Evolutionary conservation across 1,140 invertebrate genomes (phyloP).

Genomic region (Potamilus streckersoni): DNA sequence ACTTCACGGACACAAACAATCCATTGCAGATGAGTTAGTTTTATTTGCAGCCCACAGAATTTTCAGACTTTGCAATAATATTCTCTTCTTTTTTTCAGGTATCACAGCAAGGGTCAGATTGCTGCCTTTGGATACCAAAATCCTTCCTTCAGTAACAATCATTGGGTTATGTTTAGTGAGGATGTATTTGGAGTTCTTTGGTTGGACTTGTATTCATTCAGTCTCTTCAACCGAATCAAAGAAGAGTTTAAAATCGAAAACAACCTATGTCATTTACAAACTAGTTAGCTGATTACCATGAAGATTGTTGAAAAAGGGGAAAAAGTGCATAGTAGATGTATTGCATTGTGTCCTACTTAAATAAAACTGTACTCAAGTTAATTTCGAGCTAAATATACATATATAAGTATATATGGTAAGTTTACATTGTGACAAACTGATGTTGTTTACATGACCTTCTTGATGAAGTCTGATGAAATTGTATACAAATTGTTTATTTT

Average conservation of each 20-base stretch:
- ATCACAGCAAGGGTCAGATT: conserved; percentile 51
- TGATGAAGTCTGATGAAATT: too few relatives aligned
- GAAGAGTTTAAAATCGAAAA: conserved; percentile 10
- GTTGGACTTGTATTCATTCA: conserved; percentile 43
- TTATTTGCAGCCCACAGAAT: not conserved
- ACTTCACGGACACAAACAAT: not conserved
- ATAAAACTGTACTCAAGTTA: too few relatives aligned
- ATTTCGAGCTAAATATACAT: too few relatives aligned
- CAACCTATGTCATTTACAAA: not conserved
- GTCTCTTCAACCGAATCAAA: conserved; percentile 20
- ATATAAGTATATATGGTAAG: too few relatives aligned
- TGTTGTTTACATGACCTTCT: too few relatives aligned
- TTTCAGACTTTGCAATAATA: not conserved
- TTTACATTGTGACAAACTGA: too few relatives aligned
- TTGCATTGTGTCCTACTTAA: too few relatives aligned
- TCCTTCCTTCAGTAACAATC: conserved; percentile 41
- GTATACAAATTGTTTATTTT: too few relatives aligned
- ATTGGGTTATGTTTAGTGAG: conserved; percentile 59
- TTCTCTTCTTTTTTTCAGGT: conserved; percentile 39
- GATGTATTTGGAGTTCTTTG: conserved; percentile 60
- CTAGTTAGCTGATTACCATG: too few relatives aligned
- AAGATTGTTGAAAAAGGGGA: too few relatives aligned
- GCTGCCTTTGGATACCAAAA: conserved; percentile 50
- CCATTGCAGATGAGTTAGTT: too few relatives aligned
- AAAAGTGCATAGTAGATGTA: too few relatives aligned